A percentile compares a stretch with the other conserved stretches of the same genome.
These are phyloP conservation scores for Mastomys natalensis DNA, from an alignment of 2,113 vertebrate genomes.

Conservation along the genomic window DNA sequence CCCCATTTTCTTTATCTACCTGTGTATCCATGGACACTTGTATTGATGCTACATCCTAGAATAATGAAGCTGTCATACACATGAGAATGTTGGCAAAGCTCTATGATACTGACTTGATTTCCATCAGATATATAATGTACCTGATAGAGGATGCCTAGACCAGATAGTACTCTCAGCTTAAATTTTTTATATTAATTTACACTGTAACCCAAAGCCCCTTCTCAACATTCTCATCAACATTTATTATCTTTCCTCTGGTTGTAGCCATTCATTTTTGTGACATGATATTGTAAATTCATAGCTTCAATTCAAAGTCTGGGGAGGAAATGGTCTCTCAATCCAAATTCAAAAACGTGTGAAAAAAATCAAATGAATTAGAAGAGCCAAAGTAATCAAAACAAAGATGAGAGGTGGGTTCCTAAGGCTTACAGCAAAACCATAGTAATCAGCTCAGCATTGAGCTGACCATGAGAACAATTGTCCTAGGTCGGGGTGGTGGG, in stretches of 20 bases:
- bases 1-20: not conserved
- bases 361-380: not conserved
- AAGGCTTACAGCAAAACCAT: not conserved
- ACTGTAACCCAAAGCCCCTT: not conserved
- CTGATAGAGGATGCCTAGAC: not conserved
- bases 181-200: not conserved
- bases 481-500: not conserved
- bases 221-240: not conserved
- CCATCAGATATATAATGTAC: not conserved
- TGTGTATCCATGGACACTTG: too few relatives aligned
- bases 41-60: not conserved
- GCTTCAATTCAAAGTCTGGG: not conserved
- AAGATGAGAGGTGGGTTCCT: not conserved
- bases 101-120: not conserved
- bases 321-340: not conserved
- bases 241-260: not conserved
- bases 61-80: not conserved
- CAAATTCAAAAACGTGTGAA: not conserved
- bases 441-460: not conserved
- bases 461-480: not conserved
- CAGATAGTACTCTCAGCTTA: not conserved
- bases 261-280: not conserved
- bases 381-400: conserved; percentile 16
- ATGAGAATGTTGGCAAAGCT: too few relatives aligned
- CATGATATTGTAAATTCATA: not conserved